Evolutionary conservation across 2,888 invertebrate genomes (phyloP), one percentile per base, ranked within the genome.

Genomic region (Acanthosepion esculentum): DNA sequence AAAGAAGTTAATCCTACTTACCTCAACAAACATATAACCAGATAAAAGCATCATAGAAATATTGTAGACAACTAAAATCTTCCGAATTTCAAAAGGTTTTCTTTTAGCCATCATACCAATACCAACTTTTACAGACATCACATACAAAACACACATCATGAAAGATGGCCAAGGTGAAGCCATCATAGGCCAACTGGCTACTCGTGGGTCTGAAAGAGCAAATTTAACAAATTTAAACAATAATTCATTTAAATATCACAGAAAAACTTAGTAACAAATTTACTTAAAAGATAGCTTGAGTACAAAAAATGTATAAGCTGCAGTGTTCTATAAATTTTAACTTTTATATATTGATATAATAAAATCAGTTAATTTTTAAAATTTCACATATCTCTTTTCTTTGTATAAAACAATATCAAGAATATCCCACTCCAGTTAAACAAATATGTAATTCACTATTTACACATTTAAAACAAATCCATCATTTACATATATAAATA

Each of bases 31-130:
- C 26, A 95, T 55, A 48, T 92, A 94, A 50, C 64, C 53, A 23
- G 95, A 94, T 50, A 95, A 59, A 93, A 59, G 41, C 33, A 95
- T 94, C 95, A 95, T 95, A 48, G 91, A 50, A 33, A 94, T 59
- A 94, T 95, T 95, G 64, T 95, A 95, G 91, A 94, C 94, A 29
- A 95, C 78, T 41, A 95, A 91, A 8, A 94, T 50, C 48, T 50
- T 59, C 53, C 53, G 94, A 33, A 95, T 48, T 33, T 95, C 78
- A 29, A 95, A 41, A 8, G 95, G 94, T 50, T 94, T 94, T 18
- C 64, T 50, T 91, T 91, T 94, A 20, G 92, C 92, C 95, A 95
- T 95, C 91, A 93, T 64, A 26, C 92, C 78, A 26, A 94, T 94
- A 26, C 94, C 95, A 55, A 91, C 41, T 55, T 55, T 78, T 5